A percentile compares a stretch with the other conserved stretches of the same genome.
Conservation (phyloP, 1,140 invertebrate species). For the Limonius californicus region DNA sequence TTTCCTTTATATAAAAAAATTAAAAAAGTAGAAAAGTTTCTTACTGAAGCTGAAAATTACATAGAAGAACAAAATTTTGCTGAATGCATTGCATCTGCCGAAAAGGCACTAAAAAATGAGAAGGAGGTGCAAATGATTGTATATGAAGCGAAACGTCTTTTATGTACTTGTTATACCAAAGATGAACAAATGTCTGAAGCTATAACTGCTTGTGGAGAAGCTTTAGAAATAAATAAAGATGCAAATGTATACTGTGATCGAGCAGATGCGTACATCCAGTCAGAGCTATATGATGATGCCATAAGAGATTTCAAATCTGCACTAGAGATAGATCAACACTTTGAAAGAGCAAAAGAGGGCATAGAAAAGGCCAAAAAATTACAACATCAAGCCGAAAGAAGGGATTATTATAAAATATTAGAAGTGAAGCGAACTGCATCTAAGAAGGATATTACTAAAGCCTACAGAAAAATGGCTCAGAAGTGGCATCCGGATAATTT, state of each 20-base stretch:
- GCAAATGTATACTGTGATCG: conserved; percentile 81
- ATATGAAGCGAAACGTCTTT: conserved; percentile 66
- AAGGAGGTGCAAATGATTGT: conserved; percentile 66
- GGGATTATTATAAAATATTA: conserved; percentile 99
- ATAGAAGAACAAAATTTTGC: conserved; percentile 66
- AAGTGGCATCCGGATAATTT: conserved; percentile 99
- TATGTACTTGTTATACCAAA: conserved; percentile 73
- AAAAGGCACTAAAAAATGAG: conserved; percentile 67
- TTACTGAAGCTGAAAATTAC: conserved; percentile 69
- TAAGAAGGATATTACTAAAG: conserved; percentile 93
- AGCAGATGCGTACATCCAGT: conserved; percentile 86
- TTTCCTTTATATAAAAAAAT: conserved; percentile 96
- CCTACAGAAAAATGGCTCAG: conserved; percentile 94
- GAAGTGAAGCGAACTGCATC: conserved; percentile 75
- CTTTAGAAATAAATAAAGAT: conserved; percentile 74
- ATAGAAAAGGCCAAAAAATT: conserved; percentile 86
- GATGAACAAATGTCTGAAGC: conserved; percentile 63
- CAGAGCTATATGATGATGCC: conserved; percentile 92
- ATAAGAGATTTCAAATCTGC: conserved; percentile 79
- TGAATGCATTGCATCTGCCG: conserved; percentile 72
- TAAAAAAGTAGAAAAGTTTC: conserved; percentile 89
- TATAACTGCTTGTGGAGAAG: conserved; percentile 74
- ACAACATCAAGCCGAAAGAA: conserved; percentile 87
- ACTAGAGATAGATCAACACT: conserved; percentile 76
- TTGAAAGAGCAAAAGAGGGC: conserved; percentile 84